Evolutionary conservation across 2,888 invertebrate species (phyloP), one percentile per base, ranked within the genome.

Genomic region (Criorhina ranunculi): DNA sequence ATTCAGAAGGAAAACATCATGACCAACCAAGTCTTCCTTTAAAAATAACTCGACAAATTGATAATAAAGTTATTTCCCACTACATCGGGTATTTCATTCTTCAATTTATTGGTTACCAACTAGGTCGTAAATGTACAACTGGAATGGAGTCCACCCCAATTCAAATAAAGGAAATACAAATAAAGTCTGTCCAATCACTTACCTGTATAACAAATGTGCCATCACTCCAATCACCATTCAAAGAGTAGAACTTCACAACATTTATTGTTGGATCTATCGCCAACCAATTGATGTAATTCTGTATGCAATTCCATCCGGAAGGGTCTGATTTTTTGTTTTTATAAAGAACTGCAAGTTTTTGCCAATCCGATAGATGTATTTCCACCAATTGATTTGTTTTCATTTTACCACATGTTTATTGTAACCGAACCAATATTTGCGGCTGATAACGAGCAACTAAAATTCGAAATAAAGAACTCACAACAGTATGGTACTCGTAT

Each of bases 171-270:
- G n/a, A n/a, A n/a, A n/a, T n/a, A n/a, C n/a, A n/a, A n/a, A n/a
- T 24, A 4, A 4, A 24, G 24, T 4, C 3, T 2, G 37, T n/a
- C 5, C n/a, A 2, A 9, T 2, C 12, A 67, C 87, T 88, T 86
- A 91, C 91, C 49, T 87, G 62, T 1, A 90, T 81, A n/a, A 91
- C 2, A 86, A 89, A 91, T 3, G 90, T 90, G 12, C 91, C 91
- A 83, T 91, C 90, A 1, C 24, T 72, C 91, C 91, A 91, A 49
- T 90, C 88, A 0, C 87, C 89, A 53, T 91, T 89, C 0, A 91
- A 76, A 0, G 90, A 88, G 15, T 87, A 89, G 66, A 66, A 66
- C 24, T 73, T 73, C 31, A 57, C 42, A 40, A 72, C 40, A 8
- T 49, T 35, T 4, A 57, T 31, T 3, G 33, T 5, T 4, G 46